Evolutionary conservation across 1,140 invertebrate genomes (phyloP), one percentile per base, ranked within the genome.

Genomic region (Holotrichia oblita): DNA sequence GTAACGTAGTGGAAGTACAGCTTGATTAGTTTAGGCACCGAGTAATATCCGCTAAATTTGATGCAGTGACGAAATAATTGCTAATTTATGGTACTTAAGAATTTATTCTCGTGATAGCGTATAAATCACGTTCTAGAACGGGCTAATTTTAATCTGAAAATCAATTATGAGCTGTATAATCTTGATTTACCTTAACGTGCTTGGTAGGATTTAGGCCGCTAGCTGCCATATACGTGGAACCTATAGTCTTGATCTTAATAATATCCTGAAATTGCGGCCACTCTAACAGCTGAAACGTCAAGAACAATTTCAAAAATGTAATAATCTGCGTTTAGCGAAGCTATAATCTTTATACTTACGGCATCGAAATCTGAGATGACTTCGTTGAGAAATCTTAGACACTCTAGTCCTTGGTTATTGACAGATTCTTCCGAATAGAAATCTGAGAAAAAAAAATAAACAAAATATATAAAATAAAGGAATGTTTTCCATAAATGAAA

Each of bases 361-460:
- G 96, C 94, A 91, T 99, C 98, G 87, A 98, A 99, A 89, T 99
- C 98, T 0, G 97, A 98, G 84, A 99, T 98, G 78, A 99, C 97
- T 92, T 99, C 98, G 87, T 99, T 99, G 17, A 99, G 90, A 87
- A 99, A 98, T 81, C 97, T 91, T 77, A 98, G 90, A 88, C 97
- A 99, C 88, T 98, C 96, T 78, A 98, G 90, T 40, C 97, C 97
- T 90, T 98, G 96, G 88, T 98, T 98, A 86, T 99, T 98, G 14
- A 98, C 96, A 17, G 94, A 95, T 85, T 98, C 96, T 89, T 98
- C 96, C 40, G 95, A 96, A 86, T 98, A 98, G 85, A 98, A 98
- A 89, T 98, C 96, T 91, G 89, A 89, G 27, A 2, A 34, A 4
- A 34, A 34, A 34, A n/a, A n/a, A n/a, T n/a, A n/a, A 34, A 34